Evolutionary conservation across 2,797 vertebrate species (phyloP).

Genomic region (Tapera naevia): DNA sequence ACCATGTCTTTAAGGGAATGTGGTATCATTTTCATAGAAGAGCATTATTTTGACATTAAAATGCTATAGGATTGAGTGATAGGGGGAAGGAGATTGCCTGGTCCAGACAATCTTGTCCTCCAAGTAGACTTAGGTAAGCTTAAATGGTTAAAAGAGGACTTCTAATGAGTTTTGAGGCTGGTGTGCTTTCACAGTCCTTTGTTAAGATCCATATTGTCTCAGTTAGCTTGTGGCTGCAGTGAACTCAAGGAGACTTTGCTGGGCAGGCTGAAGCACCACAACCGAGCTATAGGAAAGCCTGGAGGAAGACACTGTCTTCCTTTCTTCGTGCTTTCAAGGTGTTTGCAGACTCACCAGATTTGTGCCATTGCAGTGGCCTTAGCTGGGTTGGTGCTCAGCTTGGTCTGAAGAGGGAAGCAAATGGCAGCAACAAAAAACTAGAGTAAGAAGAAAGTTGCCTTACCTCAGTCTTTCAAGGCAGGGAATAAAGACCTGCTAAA

Average conservation of each 20-base stretch:
- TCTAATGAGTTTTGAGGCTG: not conserved
- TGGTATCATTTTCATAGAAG: not conserved
- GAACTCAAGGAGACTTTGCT: not conserved
- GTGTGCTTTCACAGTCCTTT: not conserved
- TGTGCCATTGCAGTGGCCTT: not conserved
- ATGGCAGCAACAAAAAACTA: not conserved
- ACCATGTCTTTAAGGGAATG: not conserved
- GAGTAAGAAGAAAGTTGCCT: not conserved
- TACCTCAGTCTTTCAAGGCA: not conserved
- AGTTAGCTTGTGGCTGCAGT: not conserved
- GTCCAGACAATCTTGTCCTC: not conserved
- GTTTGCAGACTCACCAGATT: not conserved
- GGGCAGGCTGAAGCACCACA: not conserved
- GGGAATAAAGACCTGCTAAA: not conserved
- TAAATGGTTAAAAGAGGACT: not conserved
- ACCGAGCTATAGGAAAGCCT: not conserved
- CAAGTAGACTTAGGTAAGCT: not conserved
- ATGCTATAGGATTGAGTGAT: not conserved
- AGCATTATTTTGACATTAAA: not conserved
- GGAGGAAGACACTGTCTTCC: not conserved
- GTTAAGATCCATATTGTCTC: not conserved
- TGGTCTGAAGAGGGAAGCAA: not conserved
- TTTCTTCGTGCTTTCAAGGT: not conserved
- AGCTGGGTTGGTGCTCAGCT: not conserved
- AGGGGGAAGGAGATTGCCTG: not conserved